phyloP scores from a whole-genome alignment of 2,888 invertebrate genomes.

The Noctua janthina region DNA sequence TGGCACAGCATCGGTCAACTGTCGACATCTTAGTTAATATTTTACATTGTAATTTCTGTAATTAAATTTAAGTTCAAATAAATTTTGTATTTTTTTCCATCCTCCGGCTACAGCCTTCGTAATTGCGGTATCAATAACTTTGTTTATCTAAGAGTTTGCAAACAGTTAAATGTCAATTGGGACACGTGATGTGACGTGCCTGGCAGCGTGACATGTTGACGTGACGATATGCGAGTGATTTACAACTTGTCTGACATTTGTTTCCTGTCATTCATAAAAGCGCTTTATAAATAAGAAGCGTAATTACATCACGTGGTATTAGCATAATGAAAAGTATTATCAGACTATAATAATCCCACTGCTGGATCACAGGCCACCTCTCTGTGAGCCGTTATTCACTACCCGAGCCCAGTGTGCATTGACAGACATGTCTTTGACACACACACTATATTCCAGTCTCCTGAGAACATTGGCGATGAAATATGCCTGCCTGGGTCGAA shows the following conservation, averaged over 20 bases:
- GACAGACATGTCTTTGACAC: background rate
- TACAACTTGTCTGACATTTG: slow-evolving; percentile 26
- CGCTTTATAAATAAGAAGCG: background rate
- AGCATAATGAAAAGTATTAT: background rate
- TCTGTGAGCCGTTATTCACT: background rate
- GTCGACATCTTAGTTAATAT: too few species aligned
- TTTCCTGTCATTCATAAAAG: slow-evolving; percentile 15
- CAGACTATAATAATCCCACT: background rate
- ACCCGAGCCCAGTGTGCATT: background rate
- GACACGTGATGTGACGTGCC: background rate
- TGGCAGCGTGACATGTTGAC: slow-evolving; percentile 21
- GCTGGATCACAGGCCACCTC: background rate
- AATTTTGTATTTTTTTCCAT: too few species aligned
- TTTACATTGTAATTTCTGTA: too few species aligned
- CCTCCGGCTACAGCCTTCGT: too few species aligned
- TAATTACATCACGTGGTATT: background rate
- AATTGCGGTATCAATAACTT: too few species aligned
- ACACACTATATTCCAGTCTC: background rate
- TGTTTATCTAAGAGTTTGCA: slow-evolving; percentile 1
- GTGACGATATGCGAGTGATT: slow-evolving; percentile 17
- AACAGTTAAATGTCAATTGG: slow-evolving; percentile 19
- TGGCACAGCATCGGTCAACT: too few species aligned
- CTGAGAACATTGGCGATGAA: background rate
- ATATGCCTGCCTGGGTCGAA: background rate
- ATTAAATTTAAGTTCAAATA: too few species aligned